These are phyloP conservation scores for Tiliqua scincoides DNA, from an alignment of 2,113 vertebrate species.

Conservation along the genomic window DNA sequence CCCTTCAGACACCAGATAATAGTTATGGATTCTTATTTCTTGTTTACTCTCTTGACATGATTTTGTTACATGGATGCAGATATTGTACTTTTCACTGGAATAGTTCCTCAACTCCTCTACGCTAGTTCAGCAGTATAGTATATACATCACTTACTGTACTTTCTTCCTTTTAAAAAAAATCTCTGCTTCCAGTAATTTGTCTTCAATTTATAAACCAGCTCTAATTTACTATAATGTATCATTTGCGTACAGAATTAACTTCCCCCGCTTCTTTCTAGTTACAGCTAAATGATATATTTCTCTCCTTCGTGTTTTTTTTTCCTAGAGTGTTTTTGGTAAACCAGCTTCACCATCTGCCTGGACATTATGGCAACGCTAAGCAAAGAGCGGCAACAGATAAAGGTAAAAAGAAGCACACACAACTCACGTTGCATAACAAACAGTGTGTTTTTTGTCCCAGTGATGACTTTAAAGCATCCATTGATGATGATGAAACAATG, in stretches of 20 bases:
- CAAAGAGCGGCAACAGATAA: background rate
- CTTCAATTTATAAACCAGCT: background rate
- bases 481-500: background rate
- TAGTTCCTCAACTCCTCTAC: background rate
- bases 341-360: background rate
- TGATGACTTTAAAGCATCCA: background rate
- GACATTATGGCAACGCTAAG: background rate
- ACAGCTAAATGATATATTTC: background rate
- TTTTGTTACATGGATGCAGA: background rate
- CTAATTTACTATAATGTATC: background rate
- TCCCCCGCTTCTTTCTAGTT: background rate
- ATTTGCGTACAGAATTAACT: background rate
- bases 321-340: slow-evolving; percentile 43
- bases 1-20: background rate
- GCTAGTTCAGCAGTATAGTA: background rate
- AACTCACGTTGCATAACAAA: background rate
- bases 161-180: too few species aligned
- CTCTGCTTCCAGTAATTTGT: background rate
- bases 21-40: background rate
- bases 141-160: too few species aligned
- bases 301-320: slow-evolving; percentile 42
- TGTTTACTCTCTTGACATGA: background rate
- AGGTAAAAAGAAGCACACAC: slow-evolving; percentile 37
- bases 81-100: background rate
- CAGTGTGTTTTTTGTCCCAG: background rate